phyloP scores from a whole-genome alignment of 2,113 vertebrate species.

The Alaudala cheleensis region DNA sequence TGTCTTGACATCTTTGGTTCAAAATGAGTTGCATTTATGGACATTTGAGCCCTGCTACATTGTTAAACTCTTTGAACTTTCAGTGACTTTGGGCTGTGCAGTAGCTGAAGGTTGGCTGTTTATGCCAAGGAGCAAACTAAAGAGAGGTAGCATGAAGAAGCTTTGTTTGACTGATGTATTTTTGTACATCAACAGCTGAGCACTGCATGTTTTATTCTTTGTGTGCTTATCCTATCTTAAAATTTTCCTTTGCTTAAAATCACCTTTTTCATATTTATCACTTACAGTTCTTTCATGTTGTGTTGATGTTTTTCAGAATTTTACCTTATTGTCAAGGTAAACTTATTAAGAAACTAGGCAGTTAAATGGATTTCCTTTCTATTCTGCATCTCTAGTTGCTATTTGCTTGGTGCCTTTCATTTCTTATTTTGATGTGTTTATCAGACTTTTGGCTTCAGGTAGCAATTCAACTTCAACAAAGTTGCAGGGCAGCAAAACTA shows the following conservation, averaged over 20 bases:
- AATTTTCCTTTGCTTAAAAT: not conserved
- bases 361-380: not conserved
- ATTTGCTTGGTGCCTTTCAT: not conserved
- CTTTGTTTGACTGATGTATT: not conserved
- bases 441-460: slow-evolving; percentile 40
- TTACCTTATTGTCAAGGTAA: not conserved
- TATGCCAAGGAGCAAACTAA: not conserved
- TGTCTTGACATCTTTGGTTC: not conserved
- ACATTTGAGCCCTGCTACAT: not conserved
- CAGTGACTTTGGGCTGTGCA: not conserved
- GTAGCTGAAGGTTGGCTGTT: not conserved
- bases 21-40: not conserved
- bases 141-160: not conserved
- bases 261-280: not conserved
- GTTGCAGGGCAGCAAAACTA: slow-evolving; percentile 37
- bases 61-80: not conserved
- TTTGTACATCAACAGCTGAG: not conserved
- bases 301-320: not conserved
- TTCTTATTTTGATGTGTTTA: slow-evolving; percentile 46
- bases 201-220: not conserved
- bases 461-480: not conserved
- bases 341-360: not conserved
- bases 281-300: not conserved
- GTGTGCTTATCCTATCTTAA: not conserved
- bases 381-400: not conserved